Evolutionary conservation across 1,140 invertebrate species (phyloP), one percentile per base, ranked within the genome.

Genomic region (Pomacea maculata): DNA sequence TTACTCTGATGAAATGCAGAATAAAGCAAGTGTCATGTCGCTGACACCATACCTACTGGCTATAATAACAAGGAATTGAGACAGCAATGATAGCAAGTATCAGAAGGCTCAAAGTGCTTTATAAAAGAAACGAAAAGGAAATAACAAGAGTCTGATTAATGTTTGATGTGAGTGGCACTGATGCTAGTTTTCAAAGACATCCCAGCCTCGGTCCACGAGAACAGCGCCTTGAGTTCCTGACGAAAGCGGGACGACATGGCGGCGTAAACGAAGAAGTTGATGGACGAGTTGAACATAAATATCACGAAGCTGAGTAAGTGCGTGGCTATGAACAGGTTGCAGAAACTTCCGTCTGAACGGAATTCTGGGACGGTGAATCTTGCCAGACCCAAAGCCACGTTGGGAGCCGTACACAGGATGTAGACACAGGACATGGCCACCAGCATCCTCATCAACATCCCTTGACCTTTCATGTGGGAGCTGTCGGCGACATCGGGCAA

Each of bases 241-340:
- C 75, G 54, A 65, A 78, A 78, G 25, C 75, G 61, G 2, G 75
- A 78, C 9, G 75, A 78, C 63, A 29, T 65, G 63, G 34, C 14
- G 64, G 68, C 4, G 45, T 78, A 78, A 65, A 78, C 64, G 45
- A 78, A 78, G 75, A 78, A 78, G 34, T 78, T 67, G 75, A 78
- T 45, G 64, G 75, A 78, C 29, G 63, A 67, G 75, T 78, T 78
- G 75, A 78, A n/a, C 64, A 78, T 45, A 63, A 65, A 29, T 45
- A 78, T 34, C 5, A 78, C n/a, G 34, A 68, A 65, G 34, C n/a
- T 45, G 8, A 54, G 1, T 1, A 78, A 65, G 75, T 78, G 75
- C 12, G 75, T 54, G 5, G 34, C 8, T 21, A 68, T 63, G 64
- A 78, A 78, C 64, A 78, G 45, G 63, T 78, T 78, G 64, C 63